phyloP scores from a whole-genome alignment of 2,797 vertebrate species.

The Cygnus olor region DNA sequence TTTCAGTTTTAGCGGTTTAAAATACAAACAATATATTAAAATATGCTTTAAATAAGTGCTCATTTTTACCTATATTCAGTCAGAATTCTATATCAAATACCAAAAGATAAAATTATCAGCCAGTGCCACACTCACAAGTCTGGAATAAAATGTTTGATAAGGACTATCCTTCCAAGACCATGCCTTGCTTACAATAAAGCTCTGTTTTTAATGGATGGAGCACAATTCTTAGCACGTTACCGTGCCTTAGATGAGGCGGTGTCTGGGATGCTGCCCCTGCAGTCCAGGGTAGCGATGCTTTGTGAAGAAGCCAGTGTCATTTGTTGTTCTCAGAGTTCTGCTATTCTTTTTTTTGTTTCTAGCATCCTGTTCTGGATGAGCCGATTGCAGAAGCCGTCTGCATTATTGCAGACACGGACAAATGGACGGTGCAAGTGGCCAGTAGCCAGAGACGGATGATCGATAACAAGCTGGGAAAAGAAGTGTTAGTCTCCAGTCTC shows the following conservation, averaged over 20 bases:
- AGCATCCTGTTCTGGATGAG: constrained; percentile 98
- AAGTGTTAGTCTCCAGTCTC: constrained; percentile 95
- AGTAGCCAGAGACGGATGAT: constrained; percentile 94
- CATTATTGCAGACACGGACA: constrained; percentile 97
- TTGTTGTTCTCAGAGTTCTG: neutral
- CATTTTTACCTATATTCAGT: neutral
- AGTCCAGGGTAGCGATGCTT: neutral
- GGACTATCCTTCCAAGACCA: rapidly evolving
- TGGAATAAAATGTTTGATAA: neutral
- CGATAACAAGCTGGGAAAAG: constrained; percentile 94
- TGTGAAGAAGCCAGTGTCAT: neutral
- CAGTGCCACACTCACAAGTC: neutral
- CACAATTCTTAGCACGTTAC: rapidly evolving
- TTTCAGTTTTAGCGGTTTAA: neutral
- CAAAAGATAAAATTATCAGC: neutral
- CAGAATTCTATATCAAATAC: neutral
- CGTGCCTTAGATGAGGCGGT: neutral
- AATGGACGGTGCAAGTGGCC: constrained; percentile 97
- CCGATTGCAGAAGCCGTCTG: constrained; percentile 98
- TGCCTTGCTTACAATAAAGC: neutral
- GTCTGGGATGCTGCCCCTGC: neutral
- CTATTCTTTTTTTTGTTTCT: neutral
- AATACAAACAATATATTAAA: neutral
- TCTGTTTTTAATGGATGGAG: neutral
- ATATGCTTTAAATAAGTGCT: neutral